Evolutionary conservation across 2,797 vertebrate species (phyloP), one percentile per base, ranked within the genome.

Genomic region (Miichthys miiuy): DNA sequence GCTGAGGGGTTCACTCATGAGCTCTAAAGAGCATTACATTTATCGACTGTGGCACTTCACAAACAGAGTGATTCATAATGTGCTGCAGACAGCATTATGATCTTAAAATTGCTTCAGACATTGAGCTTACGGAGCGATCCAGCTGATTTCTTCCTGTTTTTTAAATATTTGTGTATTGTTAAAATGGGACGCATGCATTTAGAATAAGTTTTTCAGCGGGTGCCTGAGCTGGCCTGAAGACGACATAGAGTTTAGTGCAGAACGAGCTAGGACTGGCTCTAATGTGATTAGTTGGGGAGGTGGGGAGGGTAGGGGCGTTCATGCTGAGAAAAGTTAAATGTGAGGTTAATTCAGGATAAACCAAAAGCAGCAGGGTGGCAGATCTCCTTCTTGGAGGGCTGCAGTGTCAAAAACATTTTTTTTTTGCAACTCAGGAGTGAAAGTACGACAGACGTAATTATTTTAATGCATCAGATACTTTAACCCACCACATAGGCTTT

Each of bases 31-130:
- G 68, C 44, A 2, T 80, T 60, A 77, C 73, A 76, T 79, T 77
- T 76, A 77, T 77, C 38, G 69, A 79, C 72, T 63, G 77, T 74
- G 67, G 82, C 76, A 85, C 73, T 81, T 79, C 68, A 91, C 83
- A 89, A 85, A 80, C 75, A 78, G 41, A 62, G 69, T 77, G 88
- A 91, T 89, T 89, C 94, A 93, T 95, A 94, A 95, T 95, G 94
- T 83, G 81, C 88, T 84, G 84, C 91, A 80, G 75, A 86, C 87
- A 92, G 88, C 90, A 92, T 95, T 93, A 95, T 95, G 94, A 94
- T 91, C 90, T 85, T 63, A 67, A 72, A 72, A 87, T 63, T 73
- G 65, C 79, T 63, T 84, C 21, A 82, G 44, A 89, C 85, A 79
- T 65, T 69, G 66, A 77, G 67, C 74, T 81, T 34, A 79, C 63